A percentile compares a stretch with the other conserved stretches of the same genome.
phyloP scores from a whole-genome alignment of 2,797 vertebrate genomes.

The Borostomias antarcticus region DNA sequence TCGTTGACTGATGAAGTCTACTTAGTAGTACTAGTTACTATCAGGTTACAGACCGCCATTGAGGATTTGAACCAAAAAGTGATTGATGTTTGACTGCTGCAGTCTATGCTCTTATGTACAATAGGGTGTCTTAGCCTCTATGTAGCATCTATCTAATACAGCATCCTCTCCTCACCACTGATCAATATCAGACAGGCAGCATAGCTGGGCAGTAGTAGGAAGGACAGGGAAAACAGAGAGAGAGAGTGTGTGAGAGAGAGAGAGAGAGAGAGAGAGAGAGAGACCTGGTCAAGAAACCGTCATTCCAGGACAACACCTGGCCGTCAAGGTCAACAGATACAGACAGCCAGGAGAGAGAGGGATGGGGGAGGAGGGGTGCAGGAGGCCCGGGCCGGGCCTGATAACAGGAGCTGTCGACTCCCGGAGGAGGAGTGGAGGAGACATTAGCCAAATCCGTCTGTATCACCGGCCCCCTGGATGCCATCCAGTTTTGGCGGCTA shows the following conservation, averaged over 20 bases:
- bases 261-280: not conserved
- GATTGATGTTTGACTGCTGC: not conserved
- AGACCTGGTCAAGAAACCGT: constrained; percentile 15
- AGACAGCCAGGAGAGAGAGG: constrained; percentile 54
- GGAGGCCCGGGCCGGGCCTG: constrained; percentile 60
- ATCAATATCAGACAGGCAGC: not conserved
- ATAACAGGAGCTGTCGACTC: constrained; percentile 69
- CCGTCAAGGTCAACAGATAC: constrained; percentile 73
- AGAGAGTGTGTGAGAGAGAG: constrained; percentile 8
- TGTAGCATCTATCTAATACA: not conserved
- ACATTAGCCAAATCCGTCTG: constrained; percentile 71
- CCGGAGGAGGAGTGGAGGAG: constrained; percentile 68
- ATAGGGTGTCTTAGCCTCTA: no score
- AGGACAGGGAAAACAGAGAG: not conserved
- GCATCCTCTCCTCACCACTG: not conserved
- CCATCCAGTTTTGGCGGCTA: constrained; percentile 66
- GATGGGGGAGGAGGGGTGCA: constrained; percentile 60
- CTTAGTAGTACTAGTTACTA: not conserved
- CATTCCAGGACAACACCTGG: constrained; percentile 63
- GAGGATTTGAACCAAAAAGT: not conserved
- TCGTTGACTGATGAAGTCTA: no score
- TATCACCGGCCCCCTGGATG: constrained; percentile 80
- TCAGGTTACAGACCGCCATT: not conserved
- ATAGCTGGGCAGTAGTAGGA: not conserved
- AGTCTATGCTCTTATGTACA: not conserved